Percentiles rank a stretch among this genome's conserved stretches.
These are phyloP conservation scores for Girardia tigrina DNA, from an alignment of 2,888 invertebrate genomes.

Conservation along the genomic window DNA sequence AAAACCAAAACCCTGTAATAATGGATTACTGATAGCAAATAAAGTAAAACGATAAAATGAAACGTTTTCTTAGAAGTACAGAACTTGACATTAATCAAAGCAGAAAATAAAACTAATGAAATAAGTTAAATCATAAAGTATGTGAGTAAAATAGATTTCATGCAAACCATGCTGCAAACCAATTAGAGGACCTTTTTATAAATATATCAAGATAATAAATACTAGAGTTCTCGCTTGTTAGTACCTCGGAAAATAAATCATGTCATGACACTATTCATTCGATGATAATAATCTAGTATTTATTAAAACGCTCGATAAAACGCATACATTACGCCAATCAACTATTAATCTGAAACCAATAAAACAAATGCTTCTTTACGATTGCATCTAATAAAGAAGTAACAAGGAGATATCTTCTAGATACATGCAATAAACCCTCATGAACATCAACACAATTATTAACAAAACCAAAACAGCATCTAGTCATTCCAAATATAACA, in stretches of 20 bases:
- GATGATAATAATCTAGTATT: slow-evolving; percentile 16
- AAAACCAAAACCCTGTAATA: not conserved
- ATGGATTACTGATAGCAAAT: not conserved
- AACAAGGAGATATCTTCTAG: not conserved
- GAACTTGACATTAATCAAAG: slow-evolving; percentile 5
- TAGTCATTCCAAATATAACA: not conserved
- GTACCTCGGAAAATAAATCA: too few species aligned
- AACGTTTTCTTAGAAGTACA: too few species aligned
- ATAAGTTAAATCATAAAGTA: too few species aligned
- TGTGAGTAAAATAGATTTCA: slow-evolving; percentile 12
- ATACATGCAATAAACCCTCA: slow-evolving; percentile 2
- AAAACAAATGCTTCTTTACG: not conserved
- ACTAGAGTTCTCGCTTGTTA: not conserved
- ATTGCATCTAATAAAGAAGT: not conserved
- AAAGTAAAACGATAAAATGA: not conserved
- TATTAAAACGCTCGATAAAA: not conserved
- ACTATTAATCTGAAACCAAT: not conserved
- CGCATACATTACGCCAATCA: not conserved
- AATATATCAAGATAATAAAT: not conserved
- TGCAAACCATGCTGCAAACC: slow-evolving; percentile 20
- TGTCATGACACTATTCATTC: too few species aligned
- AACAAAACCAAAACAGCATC: slow-evolving; percentile 6
- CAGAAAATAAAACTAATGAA: slow-evolving; percentile 19
- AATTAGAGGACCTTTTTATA: not conserved
- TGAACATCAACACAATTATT: slow-evolving; percentile 12